Evolutionary conservation across 1,140 invertebrate genomes (phyloP), one percentile per base, ranked within the genome.

Genomic region (Antheraea pernyi): DNA sequence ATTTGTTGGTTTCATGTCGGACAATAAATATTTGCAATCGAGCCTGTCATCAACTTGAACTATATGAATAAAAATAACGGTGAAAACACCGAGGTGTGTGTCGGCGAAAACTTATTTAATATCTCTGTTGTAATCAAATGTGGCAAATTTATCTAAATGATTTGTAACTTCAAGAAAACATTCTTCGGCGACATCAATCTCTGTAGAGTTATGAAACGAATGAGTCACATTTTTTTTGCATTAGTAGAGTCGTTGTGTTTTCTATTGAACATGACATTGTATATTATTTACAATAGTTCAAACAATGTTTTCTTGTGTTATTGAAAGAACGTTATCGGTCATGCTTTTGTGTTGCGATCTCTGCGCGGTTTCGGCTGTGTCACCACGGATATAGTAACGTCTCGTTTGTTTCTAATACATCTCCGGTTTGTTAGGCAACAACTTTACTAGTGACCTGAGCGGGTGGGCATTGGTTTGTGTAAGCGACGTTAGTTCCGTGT

Each of bases 261-360:
- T 64, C 62, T 37, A 65, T 69, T 42, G 59, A 78, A 79, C 82
- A 84, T 90, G 88, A 90, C 83, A 71, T 67, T 75, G 76, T 79
- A 74, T 87, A 84, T 82, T 84, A 80, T 77, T 53, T 78, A 75
- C 79, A 82, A 86, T 83, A 84, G 82, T 85, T 82, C 75, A 89
- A 90, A 90, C 87, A 88, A 86, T 88, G 86, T 88, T 88, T 85
- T 83, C 85, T 82, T 80, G 76, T 85, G 83, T 89, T 85, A 89
- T 86, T 84, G 85, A 83, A 81, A 81, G 81, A 84, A 84, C 84
- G 80, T 91, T 91, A 89, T 90, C 87, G 85, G 85, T 88, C 83
- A 85, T 83, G 82, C 87, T 90, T 90, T 91, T 89, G 85, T 90
- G 84, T 85, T 76, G 83, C 75, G 81, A 89, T 90, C 89, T 86